Base-by-base conservation (phyloP, 2,113 vertebrate species). In the Halcyon senegalensis region DNA sequence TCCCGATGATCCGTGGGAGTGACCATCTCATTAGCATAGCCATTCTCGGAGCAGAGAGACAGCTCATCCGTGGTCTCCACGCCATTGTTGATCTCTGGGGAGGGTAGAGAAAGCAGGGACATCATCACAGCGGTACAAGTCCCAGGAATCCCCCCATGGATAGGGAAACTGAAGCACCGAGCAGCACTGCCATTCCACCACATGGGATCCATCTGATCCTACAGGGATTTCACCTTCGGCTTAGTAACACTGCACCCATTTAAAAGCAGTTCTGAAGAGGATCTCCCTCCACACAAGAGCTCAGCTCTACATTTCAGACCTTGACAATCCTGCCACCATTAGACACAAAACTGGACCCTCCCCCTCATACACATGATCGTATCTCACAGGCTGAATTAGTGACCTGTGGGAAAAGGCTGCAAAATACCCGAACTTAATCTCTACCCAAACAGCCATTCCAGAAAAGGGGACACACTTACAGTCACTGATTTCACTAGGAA, bases 51-150 rank as follows among this genome's bases (percentile, higher is more conserved):
- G 91, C 98, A 99, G 18, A 99, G 95, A 2, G 99, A 99, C 39
- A 99, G 97, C 78, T 99, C 99, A 2, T 99, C 99, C 1, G 98
- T 96, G 66, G 97, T 95, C 95, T 98, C 98, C 59, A 99, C 96
- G 0, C 99, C 98, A 1, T 97, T 99, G 97, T 98, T 98, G 69
- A 99, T 98, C 93, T 99, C 99, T 99, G 97, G 27, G 12, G 51
- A 91, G 23, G 87, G 69, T 19, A 97, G 25, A 91, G 43, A 86
- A 59, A 48, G 68, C 27, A 44, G 37, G 8, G 51, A 16, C 5
- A 13, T 28, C 0, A 1, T 58, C n/a, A 39, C 7, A 50, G 39
- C 5, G 16, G 3, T 19, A 46, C 9, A 76, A 56, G 13, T 5
- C 19, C 10, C 43, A 18, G 33, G 23, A 62, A 18, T 28, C 14